Base-by-base conservation (phyloP, 2,888 invertebrate species). In the Epistrophella euchroma region DNA sequence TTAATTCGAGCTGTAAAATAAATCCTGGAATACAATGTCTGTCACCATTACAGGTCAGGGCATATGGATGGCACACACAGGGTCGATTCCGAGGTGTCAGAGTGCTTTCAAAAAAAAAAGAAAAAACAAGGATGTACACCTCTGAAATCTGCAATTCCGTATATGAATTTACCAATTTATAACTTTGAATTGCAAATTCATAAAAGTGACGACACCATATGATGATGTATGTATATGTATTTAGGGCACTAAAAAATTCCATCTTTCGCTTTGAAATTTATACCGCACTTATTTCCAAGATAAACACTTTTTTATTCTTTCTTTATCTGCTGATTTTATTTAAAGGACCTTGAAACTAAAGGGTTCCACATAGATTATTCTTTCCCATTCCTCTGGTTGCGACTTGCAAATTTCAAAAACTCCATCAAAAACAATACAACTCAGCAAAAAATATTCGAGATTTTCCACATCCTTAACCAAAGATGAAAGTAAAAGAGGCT, bases 1-100 rank as follows among this genome's bases (percentile, higher is more conserved):
- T 77, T 70, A 70, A 77, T 58, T 77, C 60, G 68, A 70, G 62
- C 62, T 50, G 62, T 77, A 60, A 60, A 77, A 70, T 47, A 77
- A 77, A 77, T 40, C 60, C 43, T 15, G 17, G 47, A 25, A 17
- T 32, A 60, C 37, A 60, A 68, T 60, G 58, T 64, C 64, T 50
- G 66, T 68, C 66, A 68, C 35, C 22, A 68, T 43, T 25, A 22
- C 17, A 37, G 52, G 47, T 60, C 58, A 75, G 19, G 47, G n/a
- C 35, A 52, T 17, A 43, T 50, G 22, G 25, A 52, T 52, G 25
- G 13, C 47, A 9, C 50, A 22, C 47, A 22, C 25, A 15, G 52
- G 15, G 25, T 28, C 9, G 52, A 52, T 52, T 28, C 10, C 10
- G 25, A 7, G 25, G 52, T 52, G 25, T 28, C 25, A 25, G 52